These are phyloP conservation scores for Eudyptes chrysolophus DNA, from an alignment of 2,113 vertebrate species.

Conservation along the genomic window DNA sequence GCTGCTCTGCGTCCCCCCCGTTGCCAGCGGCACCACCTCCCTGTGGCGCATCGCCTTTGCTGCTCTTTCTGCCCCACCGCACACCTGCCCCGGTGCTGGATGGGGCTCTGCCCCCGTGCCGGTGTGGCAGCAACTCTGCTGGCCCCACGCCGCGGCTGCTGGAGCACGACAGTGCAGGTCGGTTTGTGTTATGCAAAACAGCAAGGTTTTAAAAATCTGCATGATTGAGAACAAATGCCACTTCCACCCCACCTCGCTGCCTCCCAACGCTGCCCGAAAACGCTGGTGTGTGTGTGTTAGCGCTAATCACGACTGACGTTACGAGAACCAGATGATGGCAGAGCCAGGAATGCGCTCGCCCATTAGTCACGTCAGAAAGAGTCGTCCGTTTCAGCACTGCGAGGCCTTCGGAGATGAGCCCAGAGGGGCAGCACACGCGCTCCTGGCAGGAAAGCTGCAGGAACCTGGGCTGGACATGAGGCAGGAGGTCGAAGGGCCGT, in stretches of 20 bases:
- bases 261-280: accelerated
- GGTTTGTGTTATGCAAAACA: not conserved
- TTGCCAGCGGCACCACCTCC: not conserved
- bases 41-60: accelerated
- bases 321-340: not conserved
- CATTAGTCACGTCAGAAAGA: not conserved
- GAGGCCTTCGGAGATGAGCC: not conserved
- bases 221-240: not conserved
- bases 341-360: not conserved
- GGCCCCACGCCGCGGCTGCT: not conserved
- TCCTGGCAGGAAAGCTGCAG: not conserved
- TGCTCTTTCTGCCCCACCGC: not conserved
- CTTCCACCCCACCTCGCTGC: not conserved
- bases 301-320: not conserved
- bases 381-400: not conserved
- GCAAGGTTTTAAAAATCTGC: accelerated
- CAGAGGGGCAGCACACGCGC: not conserved
- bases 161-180: accelerated
- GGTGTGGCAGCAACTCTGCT: not conserved
- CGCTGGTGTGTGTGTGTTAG: not conserved
- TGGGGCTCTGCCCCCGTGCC: not conserved
- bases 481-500: not conserved
- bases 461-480: accelerated
- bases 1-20: not conserved
- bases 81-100: not conserved